Evolutionary conservation across 2,888 invertebrate species (phyloP).

Genomic region (Troides aeacus): DNA sequence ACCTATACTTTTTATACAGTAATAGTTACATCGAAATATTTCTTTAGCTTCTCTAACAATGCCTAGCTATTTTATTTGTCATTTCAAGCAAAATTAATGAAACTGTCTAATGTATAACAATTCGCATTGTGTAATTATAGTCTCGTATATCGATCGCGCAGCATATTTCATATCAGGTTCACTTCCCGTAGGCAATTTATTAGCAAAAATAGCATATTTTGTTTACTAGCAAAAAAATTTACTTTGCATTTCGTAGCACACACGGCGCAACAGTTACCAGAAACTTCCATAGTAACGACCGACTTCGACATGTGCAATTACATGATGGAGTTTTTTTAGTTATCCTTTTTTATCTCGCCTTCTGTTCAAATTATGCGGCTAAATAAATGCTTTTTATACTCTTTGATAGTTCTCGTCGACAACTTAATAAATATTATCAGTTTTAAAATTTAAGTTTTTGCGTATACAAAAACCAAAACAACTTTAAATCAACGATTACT

Average conservation of each 20-base stretch:
- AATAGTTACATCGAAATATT: too few relatives aligned
- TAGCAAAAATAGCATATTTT: not conserved
- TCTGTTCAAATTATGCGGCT: slow-evolving; percentile 3
- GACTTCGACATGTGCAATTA: slow-evolving; percentile 18
- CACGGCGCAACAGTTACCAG: slow-evolving; percentile 15
- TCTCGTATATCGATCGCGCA: not conserved
- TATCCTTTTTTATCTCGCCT: not conserved
- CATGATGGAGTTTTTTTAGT: slow-evolving; percentile 18
- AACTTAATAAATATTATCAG: not conserved
- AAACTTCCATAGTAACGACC: slow-evolving; percentile 20
- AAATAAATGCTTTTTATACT: slow-evolving; percentile 33
- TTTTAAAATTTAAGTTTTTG: not conserved
- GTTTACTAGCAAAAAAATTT: slow-evolving; percentile 1
- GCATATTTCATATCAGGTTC: not conserved
- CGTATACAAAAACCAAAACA: not conserved
- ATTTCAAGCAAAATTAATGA: not conserved
- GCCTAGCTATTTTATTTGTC: too few relatives aligned
- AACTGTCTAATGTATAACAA: not conserved
- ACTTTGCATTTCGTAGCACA: slow-evolving; percentile 8
- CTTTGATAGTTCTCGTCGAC: not conserved
- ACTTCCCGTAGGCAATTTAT: not conserved
- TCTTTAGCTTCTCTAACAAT: too few relatives aligned
- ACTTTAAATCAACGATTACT: not conserved
- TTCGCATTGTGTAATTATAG: not conserved
- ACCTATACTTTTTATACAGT: too few relatives aligned